Percentiles rank a stretch among this genome's conserved stretches.
These are phyloP conservation scores for Habrosyne pyritoides DNA, from an alignment of 2,888 invertebrate genomes.

Conservation along the genomic window DNA sequence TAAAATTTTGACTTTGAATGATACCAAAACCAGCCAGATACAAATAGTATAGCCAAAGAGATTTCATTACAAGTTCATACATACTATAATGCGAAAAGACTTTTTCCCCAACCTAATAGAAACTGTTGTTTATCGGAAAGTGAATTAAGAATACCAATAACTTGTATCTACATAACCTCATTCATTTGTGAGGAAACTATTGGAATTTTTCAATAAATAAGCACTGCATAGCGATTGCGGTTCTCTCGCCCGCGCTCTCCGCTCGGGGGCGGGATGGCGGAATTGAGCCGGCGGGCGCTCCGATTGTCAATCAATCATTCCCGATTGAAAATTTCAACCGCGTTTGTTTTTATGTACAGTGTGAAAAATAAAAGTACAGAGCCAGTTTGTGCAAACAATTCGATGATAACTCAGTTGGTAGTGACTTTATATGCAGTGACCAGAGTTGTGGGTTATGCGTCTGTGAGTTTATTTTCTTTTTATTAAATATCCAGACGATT, in stretches of 20 bases:
- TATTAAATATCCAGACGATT: too few relatives aligned
- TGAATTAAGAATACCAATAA: neutral
- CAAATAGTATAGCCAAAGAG: too few relatives aligned
- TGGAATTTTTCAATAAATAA: conserved; percentile 2
- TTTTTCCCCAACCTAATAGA: too few relatives aligned
- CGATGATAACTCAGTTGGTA: too few relatives aligned
- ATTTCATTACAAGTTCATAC: too few relatives aligned
- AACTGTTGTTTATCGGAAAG: neutral
- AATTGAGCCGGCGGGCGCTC: neutral
- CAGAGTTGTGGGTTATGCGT: too few relatives aligned
- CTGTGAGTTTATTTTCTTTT: too few relatives aligned
- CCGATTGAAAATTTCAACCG: neutral
- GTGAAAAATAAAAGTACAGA: neutral
- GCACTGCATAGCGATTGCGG: conserved; percentile 4
- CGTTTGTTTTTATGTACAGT: neutral
- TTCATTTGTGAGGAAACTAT: neutral
- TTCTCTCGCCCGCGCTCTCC: neutral
- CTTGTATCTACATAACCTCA: neutral
- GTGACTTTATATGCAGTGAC: too few relatives aligned
- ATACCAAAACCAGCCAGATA: too few relatives aligned
- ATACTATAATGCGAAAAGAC: too few relatives aligned
- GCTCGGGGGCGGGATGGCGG: neutral
- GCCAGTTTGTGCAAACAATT: too few relatives aligned
- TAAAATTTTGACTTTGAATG: too few relatives aligned
- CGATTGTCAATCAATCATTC: conserved; percentile 2